A percentile compares a stretch with the other conserved stretches of the same genome.
phyloP scores from a whole-genome alignment of 2,797 vertebrate genomes.

The Labeo calbasu region DNA sequence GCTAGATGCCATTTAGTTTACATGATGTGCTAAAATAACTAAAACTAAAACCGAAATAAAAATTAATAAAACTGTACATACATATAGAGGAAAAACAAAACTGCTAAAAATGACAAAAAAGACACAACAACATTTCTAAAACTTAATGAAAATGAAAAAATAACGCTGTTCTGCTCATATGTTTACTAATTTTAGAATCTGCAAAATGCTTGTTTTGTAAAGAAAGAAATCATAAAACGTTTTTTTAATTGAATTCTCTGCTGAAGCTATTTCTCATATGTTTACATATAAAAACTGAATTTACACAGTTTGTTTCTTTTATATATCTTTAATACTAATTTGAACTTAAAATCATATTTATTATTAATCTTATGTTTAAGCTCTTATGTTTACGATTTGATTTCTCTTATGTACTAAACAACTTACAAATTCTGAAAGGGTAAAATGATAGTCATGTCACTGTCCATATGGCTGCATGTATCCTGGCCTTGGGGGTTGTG shows the following conservation, averaged over 20 bases:
- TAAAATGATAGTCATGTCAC: conserved; percentile 25
- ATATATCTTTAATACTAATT: no score
- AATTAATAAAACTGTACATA: not conserved
- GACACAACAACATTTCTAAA: not conserved
- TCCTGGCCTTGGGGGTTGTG: not conserved
- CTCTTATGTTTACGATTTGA: not conserved
- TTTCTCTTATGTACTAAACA: not conserved
- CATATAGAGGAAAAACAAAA: not conserved
- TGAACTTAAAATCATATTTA: no score
- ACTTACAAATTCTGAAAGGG: not conserved
- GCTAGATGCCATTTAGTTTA: not conserved
- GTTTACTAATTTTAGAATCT: conserved; percentile 1
- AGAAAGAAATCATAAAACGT: not conserved
- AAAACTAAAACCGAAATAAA: not conserved
- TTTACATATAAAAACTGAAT: not conserved
- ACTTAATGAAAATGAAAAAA: not conserved
- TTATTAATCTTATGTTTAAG: no score
- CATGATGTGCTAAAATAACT: not conserved
- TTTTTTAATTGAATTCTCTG: no score
- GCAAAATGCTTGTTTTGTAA: not conserved
- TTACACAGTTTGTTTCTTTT: not conserved
- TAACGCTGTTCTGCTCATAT: not conserved
- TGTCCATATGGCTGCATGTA: conserved; percentile 17
- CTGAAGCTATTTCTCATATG: not conserved
- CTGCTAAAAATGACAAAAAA: not conserved